phyloP scores from a whole-genome alignment of 2,888 invertebrate genomes.

The Cheilosia impressa region DNA sequence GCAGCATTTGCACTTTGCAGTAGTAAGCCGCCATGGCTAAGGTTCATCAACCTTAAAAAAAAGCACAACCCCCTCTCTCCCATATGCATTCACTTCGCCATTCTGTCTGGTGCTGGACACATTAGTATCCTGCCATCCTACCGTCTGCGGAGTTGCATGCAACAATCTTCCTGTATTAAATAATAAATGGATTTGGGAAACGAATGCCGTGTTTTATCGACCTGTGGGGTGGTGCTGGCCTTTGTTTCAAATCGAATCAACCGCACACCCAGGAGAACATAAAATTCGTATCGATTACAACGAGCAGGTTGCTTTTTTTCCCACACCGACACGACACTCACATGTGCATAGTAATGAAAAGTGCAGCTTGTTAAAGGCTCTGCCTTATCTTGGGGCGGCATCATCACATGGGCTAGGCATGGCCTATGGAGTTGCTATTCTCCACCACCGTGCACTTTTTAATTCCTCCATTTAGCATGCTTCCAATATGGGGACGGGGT shows the following conservation, averaged over 20 bases:
- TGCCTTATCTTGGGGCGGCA: slow-evolving; percentile 58
- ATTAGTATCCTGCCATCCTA: slow-evolving; percentile 60
- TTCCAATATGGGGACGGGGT: background rate
- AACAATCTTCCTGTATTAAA: slow-evolving; percentile 69
- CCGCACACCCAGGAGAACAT: slow-evolving; percentile 25
- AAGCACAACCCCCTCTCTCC: background rate
- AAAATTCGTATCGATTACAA: slow-evolving; percentile 64
- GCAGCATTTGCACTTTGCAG: slow-evolving; percentile 9
- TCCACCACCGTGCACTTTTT: slow-evolving; percentile 4
- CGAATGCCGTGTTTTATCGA: slow-evolving; percentile 36
- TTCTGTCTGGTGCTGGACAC: background rate
- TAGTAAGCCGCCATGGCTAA: background rate
- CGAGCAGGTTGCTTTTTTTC: slow-evolving; percentile 42
- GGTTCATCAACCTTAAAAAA: slow-evolving; percentile 55
- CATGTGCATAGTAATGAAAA: slow-evolving; percentile 43
- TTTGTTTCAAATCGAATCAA: slow-evolving; percentile 61
- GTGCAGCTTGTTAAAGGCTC: slow-evolving; percentile 45
- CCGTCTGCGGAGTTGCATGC: slow-evolving; percentile 66
- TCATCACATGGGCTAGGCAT: slow-evolving; percentile 41
- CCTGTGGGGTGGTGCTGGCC: slow-evolving; percentile 5
- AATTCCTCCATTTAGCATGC: slow-evolving; percentile 32
- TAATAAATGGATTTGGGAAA: slow-evolving; percentile 51
- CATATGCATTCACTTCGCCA: background rate
- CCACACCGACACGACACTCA: slow-evolving; percentile 4
- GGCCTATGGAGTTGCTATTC: slow-evolving; percentile 12